Evolutionary conservation across 2,113 vertebrate species (phyloP).

Genomic region (Mus musculus): GRCm39 chr17:91424001-91424500

Average conservation of each 20-base stretch:
- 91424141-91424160: not conserved
- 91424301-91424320: not conserved
- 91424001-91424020: not conserved
- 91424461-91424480: no score
- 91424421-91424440: no score
- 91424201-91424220: not conserved
- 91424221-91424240: conserved; percentile 19
- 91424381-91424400: not conserved
- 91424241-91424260: not conserved
- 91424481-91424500: no score
- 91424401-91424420: no score
- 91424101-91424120: conserved; percentile 41
- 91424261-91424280: not conserved
- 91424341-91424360: not conserved
- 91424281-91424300: not conserved
- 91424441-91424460: no score
- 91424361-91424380: not conserved
- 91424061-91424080: not conserved
- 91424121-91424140: not conserved
- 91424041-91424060: conserved; percentile 23
- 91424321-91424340: not conserved
- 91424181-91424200: conserved; percentile 40
- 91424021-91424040: not conserved
- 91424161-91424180: not conserved
- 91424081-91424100: not conserved